Percentiles rank a stretch among this genome's conserved stretches.
phyloP scores from a whole-genome alignment of 2,797 vertebrate genomes.

The Florisuga fusca region DNA sequence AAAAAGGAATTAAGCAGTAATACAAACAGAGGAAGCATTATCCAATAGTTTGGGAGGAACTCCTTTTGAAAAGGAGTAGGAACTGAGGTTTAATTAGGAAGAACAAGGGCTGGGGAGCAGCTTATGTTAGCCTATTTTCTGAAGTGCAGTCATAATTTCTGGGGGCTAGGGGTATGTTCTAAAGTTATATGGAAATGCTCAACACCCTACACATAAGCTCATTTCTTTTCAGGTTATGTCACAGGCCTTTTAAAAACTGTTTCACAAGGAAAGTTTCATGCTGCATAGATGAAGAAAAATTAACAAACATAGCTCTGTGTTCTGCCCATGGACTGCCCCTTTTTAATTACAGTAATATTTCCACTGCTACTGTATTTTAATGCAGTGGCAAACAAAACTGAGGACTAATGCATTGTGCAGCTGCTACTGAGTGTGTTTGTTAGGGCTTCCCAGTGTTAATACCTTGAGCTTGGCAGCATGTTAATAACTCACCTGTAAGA shows the following conservation, averaged over 20 bases:
- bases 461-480: background rate
- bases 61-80: background rate
- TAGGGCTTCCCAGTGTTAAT: background rate
- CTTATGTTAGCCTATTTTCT: background rate
- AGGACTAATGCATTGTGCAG: background rate
- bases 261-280: constrained; percentile 36
- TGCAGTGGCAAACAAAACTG: background rate
- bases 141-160: background rate
- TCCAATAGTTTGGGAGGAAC: background rate
- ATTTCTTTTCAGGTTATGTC: constrained; percentile 25
- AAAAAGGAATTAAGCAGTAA: background rate
- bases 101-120: background rate
- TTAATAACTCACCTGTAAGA: background rate
- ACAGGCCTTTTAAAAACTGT: background rate
- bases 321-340: background rate
- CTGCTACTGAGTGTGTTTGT: background rate
- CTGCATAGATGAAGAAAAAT: constrained; percentile 36
- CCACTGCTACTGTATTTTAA: background rate
- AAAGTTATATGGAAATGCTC: background rate
- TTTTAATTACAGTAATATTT: constrained; percentile 22
- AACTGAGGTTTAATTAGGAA: background rate
- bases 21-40: background rate
- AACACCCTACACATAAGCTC: background rate
- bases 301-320: background rate
- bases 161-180: background rate